Evolutionary conservation across 2,797 vertebrate genomes (phyloP), one percentile per base, ranked within the genome.

Genomic region (Choloepus didactylus): DNA sequence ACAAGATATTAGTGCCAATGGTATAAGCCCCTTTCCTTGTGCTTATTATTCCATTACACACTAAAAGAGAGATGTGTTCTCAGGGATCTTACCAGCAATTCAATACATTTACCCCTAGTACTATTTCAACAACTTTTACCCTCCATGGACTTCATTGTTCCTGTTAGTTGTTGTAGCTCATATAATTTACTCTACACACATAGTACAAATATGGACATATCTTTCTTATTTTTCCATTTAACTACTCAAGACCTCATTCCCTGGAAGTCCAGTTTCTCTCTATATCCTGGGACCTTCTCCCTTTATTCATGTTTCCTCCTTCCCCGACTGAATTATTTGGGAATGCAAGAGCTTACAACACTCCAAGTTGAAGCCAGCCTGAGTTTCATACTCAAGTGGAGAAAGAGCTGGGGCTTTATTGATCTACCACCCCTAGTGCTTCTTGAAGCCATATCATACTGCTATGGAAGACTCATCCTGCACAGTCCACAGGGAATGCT

Each of bases 181-280:
- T 3, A 56, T 18, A 7, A 87, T 73, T 1, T 67, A 21, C 29
- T 87, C 6, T 67, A 83, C n/a, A 94, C 79, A 83, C 23, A 76
- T 51, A 46, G 5, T 49, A 23, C 23, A 87, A 64, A 67, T 83
- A 89, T 41, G 12, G 6, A 87, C 15, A 54, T 75, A 92, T 49
- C 62, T 95, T 92, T 88, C 7, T 18, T 23, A 54, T 77, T 27
- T 85, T 83, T 91, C 29, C 62, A 86, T 49, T 82, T 91, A 86
- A n/a, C 21, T 72, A 66, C 25, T 77, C 15, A 62, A 67, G 19
- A 38, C 25, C 19, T 10, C n/a, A 87, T 69, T 92, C 4, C 38
- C 83, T 54, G 21, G 38, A 94, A 94, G 21, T 60, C 12, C n/a
- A 86, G 49, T 75, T 91, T 77, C 10, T 82, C 10, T 38, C 27